Conservation (phyloP, 2,113 vertebrate genomes). For the Siphamia tubifer region DNA sequence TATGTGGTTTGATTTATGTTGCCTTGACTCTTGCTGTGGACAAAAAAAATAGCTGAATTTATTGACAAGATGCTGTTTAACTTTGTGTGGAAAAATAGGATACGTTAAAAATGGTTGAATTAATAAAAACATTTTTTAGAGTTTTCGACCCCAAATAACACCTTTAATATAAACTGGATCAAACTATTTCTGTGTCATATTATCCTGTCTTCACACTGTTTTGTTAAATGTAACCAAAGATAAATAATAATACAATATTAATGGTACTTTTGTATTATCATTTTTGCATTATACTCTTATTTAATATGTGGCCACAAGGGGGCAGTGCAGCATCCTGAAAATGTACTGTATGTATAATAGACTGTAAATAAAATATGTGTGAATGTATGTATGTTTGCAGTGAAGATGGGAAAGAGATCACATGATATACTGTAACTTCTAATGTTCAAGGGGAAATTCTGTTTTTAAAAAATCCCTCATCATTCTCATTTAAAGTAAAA, state of each 20-base stretch:
- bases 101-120: too few relatives aligned
- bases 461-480: background rate
- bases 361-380: too few relatives aligned
- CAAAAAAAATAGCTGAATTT: too few relatives aligned
- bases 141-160: too few relatives aligned
- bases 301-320: conserved; percentile 1
- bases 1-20: too few relatives aligned
- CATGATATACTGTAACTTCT: background rate
- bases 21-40: too few relatives aligned
- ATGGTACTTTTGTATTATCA: background rate
- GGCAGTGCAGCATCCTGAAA: background rate
- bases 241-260: background rate
- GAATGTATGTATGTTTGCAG: background rate
- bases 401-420: background rate
- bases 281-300: background rate
- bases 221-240: background rate
- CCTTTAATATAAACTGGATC: too few relatives aligned
- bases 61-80: too few relatives aligned
- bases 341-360: background rate
- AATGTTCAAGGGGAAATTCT: background rate
- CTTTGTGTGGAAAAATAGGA: too few relatives aligned
- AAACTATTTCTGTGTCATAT: too few relatives aligned
- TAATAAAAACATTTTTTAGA: too few relatives aligned
- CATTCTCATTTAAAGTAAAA: background rate
- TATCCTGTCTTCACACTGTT: background rate